These are phyloP conservation scores for Drosophila parabipectinata DNA, from an alignment of 1,140 invertebrate genomes.

Conservation along the genomic window DNA sequence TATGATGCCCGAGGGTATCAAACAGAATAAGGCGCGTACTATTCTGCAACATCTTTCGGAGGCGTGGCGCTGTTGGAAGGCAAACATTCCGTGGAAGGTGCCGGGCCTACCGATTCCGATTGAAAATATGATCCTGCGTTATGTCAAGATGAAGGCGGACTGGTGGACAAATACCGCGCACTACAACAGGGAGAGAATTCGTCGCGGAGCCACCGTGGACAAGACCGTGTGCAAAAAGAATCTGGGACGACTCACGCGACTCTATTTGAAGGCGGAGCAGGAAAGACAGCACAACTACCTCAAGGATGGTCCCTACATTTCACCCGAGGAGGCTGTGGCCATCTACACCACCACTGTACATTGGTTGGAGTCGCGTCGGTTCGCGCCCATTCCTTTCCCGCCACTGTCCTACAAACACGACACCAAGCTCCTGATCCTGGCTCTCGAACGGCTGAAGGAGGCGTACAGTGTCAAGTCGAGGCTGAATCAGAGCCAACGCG, in stretches of 20 bases:
- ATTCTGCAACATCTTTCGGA: slow-evolving; percentile 99
- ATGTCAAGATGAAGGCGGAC: slow-evolving; percentile 99
- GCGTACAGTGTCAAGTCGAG: slow-evolving; percentile 99
- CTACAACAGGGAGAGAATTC: slow-evolving; percentile 98
- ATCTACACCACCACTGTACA: slow-evolving; percentile 99
- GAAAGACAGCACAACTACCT: slow-evolving; percentile 99
- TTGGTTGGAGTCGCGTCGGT: slow-evolving; percentile 98
- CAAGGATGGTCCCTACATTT: slow-evolving; percentile 99
- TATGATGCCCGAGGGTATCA: slow-evolving; percentile 99
- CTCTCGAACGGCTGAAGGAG: slow-evolving; percentile 98
- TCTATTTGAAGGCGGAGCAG: slow-evolving; percentile 99
- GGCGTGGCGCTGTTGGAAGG: slow-evolving; percentile 99
- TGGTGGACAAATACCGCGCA: slow-evolving; percentile 99
- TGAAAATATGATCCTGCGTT: slow-evolving; percentile 99
- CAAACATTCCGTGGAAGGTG: slow-evolving; percentile 99
- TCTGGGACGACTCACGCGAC: slow-evolving; percentile 96
- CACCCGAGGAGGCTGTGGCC: slow-evolving; percentile 99
- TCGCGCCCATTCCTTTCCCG: slow-evolving; percentile 99
- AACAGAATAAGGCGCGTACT: slow-evolving; percentile 99
- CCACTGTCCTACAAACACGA: slow-evolving; percentile 99
- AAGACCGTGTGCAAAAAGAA: slow-evolving; percentile 99
- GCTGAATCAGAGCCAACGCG: slow-evolving; percentile 99
- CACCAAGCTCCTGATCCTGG: slow-evolving; percentile 98
- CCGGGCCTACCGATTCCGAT: slow-evolving; percentile 99
- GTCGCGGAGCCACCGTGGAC: slow-evolving; percentile 97